Evolutionary conservation across 2,888 invertebrate genomes (phyloP).

Genomic region (Drosophila longiperda): DNA sequence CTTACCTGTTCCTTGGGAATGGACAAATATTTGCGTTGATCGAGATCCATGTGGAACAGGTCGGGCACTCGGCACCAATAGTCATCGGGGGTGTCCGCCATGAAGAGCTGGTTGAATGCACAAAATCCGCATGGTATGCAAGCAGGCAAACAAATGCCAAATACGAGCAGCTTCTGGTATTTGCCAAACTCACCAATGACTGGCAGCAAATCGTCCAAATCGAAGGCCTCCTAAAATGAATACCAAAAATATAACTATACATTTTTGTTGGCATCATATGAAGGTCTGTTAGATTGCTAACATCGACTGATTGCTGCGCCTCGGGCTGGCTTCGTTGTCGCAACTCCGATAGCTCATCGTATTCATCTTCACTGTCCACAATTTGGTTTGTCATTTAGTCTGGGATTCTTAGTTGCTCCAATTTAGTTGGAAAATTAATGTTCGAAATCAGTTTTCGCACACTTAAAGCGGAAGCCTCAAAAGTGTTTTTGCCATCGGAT

Average conservation of each 20-base stretch:
- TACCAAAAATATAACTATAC: background rate
- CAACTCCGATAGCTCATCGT: constrained; percentile 71
- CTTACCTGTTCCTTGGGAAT: constrained; percentile 88
- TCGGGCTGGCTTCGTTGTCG: constrained; percentile 56
- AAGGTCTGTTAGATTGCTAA: constrained; percentile 18
- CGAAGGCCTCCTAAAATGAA: constrained; percentile 86
- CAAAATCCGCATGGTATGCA: constrained; percentile 96
- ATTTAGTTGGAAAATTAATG: constrained; percentile 4
- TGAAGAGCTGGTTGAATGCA: constrained; percentile 96
- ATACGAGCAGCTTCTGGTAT: constrained; percentile 93
- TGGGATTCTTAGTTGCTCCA: background rate
- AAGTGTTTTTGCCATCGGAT: constrained; percentile 25
- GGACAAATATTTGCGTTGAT: constrained; percentile 87
- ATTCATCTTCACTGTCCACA: constrained; percentile 72
- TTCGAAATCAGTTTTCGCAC: constrained; percentile 17
- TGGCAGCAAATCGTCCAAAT: constrained; percentile 93
- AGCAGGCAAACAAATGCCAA: constrained; percentile 94
- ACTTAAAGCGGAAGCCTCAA: constrained; percentile 39
- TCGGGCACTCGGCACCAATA: constrained; percentile 94
- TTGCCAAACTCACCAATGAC: constrained; percentile 95
- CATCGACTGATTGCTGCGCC: constrained; percentile 63
- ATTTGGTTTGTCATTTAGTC: constrained; percentile 59
- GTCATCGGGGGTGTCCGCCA: constrained; percentile 94
- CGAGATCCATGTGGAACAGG: constrained; percentile 86
- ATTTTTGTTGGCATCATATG: background rate